Evolutionary conservation across 2,888 invertebrate genomes (phyloP).

Genomic region (Aphodius sticticus): DNA sequence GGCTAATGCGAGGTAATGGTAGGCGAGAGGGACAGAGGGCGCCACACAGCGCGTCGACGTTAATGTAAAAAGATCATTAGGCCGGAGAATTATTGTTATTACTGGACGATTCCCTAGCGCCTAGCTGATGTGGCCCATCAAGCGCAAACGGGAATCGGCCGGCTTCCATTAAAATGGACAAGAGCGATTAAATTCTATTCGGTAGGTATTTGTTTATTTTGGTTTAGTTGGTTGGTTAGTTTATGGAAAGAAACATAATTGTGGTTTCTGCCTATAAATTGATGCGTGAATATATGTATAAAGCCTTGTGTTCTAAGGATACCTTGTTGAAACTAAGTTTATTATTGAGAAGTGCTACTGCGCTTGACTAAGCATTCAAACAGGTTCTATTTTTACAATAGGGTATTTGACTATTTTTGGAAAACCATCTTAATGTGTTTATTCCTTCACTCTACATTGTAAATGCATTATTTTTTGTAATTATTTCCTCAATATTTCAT

Average conservation of each 20-base stretch:
- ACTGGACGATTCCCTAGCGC: constrained; percentile 20
- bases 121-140: constrained; percentile 4
- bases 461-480: too few relatives aligned
- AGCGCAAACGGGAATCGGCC: neutral
- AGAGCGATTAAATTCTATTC: neutral
- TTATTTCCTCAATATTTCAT: too few relatives aligned
- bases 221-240: neutral
- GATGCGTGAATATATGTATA: neutral
- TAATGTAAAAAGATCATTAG: constrained; percentile 36
- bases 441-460: too few relatives aligned
- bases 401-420: too few relatives aligned
- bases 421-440: too few relatives aligned
- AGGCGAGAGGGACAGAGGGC: constrained; percentile 4
- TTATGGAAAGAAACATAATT: neutral
- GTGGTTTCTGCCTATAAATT: neutral
- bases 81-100: constrained; percentile 34
- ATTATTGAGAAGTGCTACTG: too few relatives aligned
- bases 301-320: too few relatives aligned
- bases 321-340: too few relatives aligned
- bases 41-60: constrained; percentile 31
- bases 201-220: neutral
- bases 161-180: constrained; percentile 4
- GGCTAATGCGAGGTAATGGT: constrained; percentile 4
- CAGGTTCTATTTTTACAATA: too few relatives aligned
- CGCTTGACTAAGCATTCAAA: too few relatives aligned